Conservation (phyloP, 1,140 invertebrate species). For the Zaprionus tsacasi region DNA sequence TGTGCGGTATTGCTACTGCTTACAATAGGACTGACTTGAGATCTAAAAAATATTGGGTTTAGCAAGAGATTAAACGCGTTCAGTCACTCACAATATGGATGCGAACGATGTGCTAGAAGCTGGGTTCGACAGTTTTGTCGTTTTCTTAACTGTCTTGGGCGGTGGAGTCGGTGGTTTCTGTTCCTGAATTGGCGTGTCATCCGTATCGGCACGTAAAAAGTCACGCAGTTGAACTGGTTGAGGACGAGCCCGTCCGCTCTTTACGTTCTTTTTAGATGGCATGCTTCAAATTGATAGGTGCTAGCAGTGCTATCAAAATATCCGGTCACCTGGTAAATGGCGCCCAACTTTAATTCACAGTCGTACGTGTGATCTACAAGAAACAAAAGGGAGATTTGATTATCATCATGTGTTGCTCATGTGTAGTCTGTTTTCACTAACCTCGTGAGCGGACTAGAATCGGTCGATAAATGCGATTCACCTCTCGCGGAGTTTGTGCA, state of each 20-base stretch:
- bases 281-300: slow-evolving; percentile 66
- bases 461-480: slow-evolving; percentile 53
- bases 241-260: not conserved
- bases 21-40: not conserved
- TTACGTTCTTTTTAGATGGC: slow-evolving; percentile 59
- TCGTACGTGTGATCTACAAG: slow-evolving; percentile 63
- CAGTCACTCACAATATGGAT: slow-evolving; percentile 3
- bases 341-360: slow-evolving; percentile 62
- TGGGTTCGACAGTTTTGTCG: not conserved
- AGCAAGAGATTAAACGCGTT: not conserved
- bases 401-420: not conserved
- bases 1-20: not conserved
- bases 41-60: not conserved
- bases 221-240: slow-evolving; percentile 33
- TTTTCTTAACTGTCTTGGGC: not conserved
- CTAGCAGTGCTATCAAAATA: slow-evolving; percentile 47
- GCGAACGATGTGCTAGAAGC: not conserved
- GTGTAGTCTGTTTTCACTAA: not conserved
- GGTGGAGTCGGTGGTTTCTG: not conserved
- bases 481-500: slow-evolving; percentile 44
- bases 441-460: slow-evolving; percentile 58
- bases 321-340: slow-evolving; percentile 58
- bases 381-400: not conserved
- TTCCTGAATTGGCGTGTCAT: not conserved
- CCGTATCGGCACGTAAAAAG: slow-evolving; percentile 33